Evolutionary conservation across 2,888 invertebrate genomes (phyloP).

Genomic region (Cephus runcator): DNA sequence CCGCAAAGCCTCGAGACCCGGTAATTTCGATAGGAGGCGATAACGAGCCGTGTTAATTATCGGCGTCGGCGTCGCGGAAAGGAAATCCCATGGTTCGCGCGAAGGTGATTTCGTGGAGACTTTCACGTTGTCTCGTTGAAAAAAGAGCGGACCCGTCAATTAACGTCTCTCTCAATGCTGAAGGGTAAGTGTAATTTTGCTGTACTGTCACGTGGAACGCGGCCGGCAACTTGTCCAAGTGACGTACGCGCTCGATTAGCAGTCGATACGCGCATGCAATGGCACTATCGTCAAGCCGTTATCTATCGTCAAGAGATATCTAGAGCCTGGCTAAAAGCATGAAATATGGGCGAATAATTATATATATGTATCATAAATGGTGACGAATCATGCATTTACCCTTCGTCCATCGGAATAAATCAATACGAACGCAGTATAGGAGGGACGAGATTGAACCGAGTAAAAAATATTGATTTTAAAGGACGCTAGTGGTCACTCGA

Average conservation of each 20-base stretch:
- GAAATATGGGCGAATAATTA: conserved; percentile 38
- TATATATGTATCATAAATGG: conserved; percentile 35
- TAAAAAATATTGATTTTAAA: neutral
- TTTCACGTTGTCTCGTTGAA: conserved; percentile 36
- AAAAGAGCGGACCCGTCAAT: conserved; percentile 48
- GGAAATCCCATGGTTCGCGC: conserved; percentile 33
- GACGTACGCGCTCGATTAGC: conserved; percentile 51
- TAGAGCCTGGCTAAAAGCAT: conserved; percentile 35
- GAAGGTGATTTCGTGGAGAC: conserved; percentile 42
- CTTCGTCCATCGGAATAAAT: conserved; percentile 30
- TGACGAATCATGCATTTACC: conserved; percentile 29
- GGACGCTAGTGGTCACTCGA: neutral
- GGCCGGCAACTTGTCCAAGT: conserved; percentile 22
- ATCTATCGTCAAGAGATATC: conserved; percentile 39
- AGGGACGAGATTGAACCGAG: neutral
- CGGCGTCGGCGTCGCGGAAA: conserved; percentile 40
- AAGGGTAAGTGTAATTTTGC: neutral
- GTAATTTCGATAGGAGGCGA: conserved; percentile 12
- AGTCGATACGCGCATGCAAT: conserved; percentile 40
- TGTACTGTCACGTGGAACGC: neutral
- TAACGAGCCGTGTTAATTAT: conserved; percentile 44
- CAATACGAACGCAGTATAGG: conserved; percentile 22
- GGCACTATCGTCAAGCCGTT: conserved; percentile 53
- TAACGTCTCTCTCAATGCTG: conserved; percentile 27
- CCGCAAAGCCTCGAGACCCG: neutral